Evolutionary conservation across 2,113 vertebrate species (phyloP).

Genomic region (Dascyllus trimaculatus): DNA sequence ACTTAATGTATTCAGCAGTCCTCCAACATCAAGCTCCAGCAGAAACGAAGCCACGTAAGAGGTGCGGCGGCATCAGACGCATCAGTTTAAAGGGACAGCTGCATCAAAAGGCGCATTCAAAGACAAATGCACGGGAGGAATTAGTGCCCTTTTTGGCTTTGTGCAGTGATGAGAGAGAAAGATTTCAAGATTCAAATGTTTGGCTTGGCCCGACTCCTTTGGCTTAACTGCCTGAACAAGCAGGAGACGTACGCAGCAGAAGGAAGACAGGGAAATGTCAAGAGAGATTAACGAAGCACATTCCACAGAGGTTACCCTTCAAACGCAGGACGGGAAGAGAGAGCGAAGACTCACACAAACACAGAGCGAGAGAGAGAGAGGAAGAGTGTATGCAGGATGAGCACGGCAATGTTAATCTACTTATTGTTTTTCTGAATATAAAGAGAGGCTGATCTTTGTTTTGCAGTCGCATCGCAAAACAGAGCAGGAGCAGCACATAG

Average conservation of each 20-base stretch:
- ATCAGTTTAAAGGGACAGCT: constrained; percentile 23
- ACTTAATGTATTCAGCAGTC: constrained; percentile 43
- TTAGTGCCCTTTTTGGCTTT: constrained; percentile 16
- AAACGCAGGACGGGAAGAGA: constrained; percentile 47
- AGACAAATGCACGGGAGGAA: constrained; percentile 12
- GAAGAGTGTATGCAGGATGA: not conserved
- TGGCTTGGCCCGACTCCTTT: constrained; percentile 58
- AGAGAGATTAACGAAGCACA: constrained; percentile 76
- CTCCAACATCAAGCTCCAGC: constrained; percentile 41
- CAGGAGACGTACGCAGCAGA: constrained; percentile 49
- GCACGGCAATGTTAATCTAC: constrained; percentile 22
- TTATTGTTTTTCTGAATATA: constrained; percentile 30
- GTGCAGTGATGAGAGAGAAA: constrained; percentile 26
- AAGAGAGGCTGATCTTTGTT: constrained; percentile 31
- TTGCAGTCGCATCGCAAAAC: not conserved
- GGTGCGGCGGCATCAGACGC: constrained; percentile 11
- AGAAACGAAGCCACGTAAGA: constrained; percentile 52
- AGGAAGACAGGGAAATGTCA: constrained; percentile 79
- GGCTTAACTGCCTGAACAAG: constrained; percentile 62
- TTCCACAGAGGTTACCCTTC: constrained; percentile 75
- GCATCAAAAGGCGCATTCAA: constrained; percentile 31
- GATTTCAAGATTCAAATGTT: constrained; percentile 60
- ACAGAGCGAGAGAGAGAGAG: not conserved
- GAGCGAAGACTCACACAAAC: constrained; percentile 3
- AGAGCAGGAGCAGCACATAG: not conserved